Evolutionary conservation across 2,797 vertebrate genomes (phyloP).

Genomic region (Gymnoscopelus braueri): DNA sequence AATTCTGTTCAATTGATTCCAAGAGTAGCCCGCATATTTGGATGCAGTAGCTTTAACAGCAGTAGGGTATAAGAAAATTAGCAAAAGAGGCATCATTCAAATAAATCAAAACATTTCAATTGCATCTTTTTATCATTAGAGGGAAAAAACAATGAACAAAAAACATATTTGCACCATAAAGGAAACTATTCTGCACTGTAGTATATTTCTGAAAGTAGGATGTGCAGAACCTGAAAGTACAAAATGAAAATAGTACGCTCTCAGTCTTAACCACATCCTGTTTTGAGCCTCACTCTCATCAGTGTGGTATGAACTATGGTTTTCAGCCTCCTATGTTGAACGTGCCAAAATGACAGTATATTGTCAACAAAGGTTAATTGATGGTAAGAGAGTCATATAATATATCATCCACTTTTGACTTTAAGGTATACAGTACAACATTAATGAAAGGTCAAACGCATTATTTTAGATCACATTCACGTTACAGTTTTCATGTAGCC

Average conservation of each 20-base stretch:
- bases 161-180: constrained; percentile 22
- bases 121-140: constrained; percentile 12
- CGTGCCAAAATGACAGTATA: constrained; percentile 5
- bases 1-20: background rate
- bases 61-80: background rate
- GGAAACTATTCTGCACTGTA: constrained; percentile 23
- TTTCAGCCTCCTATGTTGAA: constrained; percentile 38
- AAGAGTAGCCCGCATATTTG: constrained; percentile 3
- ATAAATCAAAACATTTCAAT: background rate
- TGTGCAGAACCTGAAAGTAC: constrained; percentile 21
- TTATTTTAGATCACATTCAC: background rate
- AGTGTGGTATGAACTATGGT: constrained; percentile 38
- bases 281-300: constrained; percentile 67
- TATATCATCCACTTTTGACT: background rate
- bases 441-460: too few relatives aligned
- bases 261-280: constrained; percentile 84
- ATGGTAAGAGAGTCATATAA: background rate
- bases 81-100: constrained; percentile 6
- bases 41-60: background rate
- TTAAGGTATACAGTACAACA: background rate
- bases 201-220: constrained; percentile 28
- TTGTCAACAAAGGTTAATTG: background rate
- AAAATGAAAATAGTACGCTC: constrained; percentile 54
- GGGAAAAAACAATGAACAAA: constrained; percentile 9
- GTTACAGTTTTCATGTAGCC: constrained; percentile 11